Base-by-base conservation (phyloP, 2,797 vertebrate species). In the Molossus molossus region DNA sequence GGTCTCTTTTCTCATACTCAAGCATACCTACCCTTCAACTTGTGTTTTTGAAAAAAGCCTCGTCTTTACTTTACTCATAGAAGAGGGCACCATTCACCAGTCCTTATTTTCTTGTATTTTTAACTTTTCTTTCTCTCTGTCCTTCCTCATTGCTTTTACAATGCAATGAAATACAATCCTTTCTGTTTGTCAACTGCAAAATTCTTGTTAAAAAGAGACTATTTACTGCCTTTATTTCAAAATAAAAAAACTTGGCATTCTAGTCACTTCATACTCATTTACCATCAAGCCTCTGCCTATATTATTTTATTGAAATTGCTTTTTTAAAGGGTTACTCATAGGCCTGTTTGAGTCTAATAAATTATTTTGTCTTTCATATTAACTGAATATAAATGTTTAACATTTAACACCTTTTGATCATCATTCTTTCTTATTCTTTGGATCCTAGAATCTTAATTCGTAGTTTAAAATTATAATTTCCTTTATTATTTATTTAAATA, bases 1-100 rank as follows among this genome's bases (percentile, higher is more conserved):
- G 25, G 1, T 80, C 40, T 45, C 4, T 95, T 94, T 81, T 62
- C 9, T 94, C 53, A 96, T 9, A 5, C 57, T 95, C 25, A 33
- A 94, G n/a, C 18, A 73, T 73, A 33, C 40, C 21, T 73, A 33
- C 40, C 21, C 40, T 5, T 83, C 14, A 65, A 37, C 12, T 72
- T 83, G 25, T 80, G 55, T 5, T 89, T 89, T 25, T 82, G 15
- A 80, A 85, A 75, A n/a, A 60, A 60, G 13, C 37, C 21, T 14
- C 60, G 27, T 8, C 23, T 55, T 86, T 91, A 29, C 1, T 72
- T 69, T 75, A 48, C 0, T 82, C 20, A 45, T 75, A 70, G 80
- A 86, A 77, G 17, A 57, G 23, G 5, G 70, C 29, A 25, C 21
- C 1, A 11, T 82, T 60, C 40, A 55, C 6, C 45, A 70, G 1